Conservation (phyloP, 2,113 vertebrate genomes). For the Fukomys damarensis region DNA sequence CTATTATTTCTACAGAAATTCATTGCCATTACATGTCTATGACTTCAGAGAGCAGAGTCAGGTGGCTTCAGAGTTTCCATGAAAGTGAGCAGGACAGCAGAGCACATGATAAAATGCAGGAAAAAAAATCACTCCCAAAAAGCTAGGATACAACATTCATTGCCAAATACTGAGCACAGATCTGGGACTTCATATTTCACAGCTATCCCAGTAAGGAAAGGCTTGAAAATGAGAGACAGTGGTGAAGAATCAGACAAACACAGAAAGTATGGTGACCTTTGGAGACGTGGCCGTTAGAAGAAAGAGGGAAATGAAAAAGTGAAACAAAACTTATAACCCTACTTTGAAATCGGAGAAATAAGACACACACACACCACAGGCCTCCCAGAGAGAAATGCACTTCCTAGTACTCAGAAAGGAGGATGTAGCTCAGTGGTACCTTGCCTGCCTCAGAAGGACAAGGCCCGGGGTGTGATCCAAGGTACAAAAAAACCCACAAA, state of each 20-base stretch:
- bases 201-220: not conserved
- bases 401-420: not conserved
- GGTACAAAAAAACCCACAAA: not conserved
- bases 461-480: no score
- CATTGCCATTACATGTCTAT: not conserved
- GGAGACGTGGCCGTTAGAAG: not conserved
- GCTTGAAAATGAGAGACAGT: not conserved
- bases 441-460: no score
- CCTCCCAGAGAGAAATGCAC: not conserved
- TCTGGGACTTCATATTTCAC: not conserved
- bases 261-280: not conserved
- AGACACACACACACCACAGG: not conserved
- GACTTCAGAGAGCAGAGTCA: not conserved
- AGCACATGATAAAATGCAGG: not conserved
- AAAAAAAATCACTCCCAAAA: not conserved
- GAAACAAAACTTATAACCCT: not conserved
- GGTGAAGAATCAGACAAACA: not conserved
- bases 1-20: not conserved
- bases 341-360: conserved; percentile 25
- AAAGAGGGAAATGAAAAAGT: not conserved
- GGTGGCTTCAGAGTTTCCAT: not conserved
- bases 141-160: not conserved
- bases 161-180: not conserved
- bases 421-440: no score
- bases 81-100: not conserved